Base-by-base conservation (phyloP, 2,888 invertebrate genomes). In the Trichogramma evanescens region DNA sequence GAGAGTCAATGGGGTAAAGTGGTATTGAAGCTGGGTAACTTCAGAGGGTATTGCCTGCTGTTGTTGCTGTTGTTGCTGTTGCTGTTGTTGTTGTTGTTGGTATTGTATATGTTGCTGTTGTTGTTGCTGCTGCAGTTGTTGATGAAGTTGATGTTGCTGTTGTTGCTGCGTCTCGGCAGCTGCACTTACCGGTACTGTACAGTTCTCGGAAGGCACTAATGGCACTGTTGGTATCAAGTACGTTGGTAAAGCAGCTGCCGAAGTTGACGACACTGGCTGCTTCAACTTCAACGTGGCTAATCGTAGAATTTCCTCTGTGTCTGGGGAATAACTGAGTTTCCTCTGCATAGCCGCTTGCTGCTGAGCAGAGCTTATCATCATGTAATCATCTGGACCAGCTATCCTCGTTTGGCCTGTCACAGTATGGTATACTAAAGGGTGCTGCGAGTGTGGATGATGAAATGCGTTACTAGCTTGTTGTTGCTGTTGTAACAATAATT, bases 271-370 rank as follows among this genome's bases (percentile, higher is more conserved):
- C 1, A 38, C 48, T 6, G 73, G 68, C 63, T 75, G 77, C 56
- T 74, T 74, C 49, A 77, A 65, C 62, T 76, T 77, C 61, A 76
- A 76, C 63, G 75, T 75, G 9, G 77, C 77, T 59, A 77, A 63
- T 50, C 75, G 72, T 59, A 77, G 67, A n/a, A 77, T 76, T 60
- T 77, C 77, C 26, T 77, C 77, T 2, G 76, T 77, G 59, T 77
- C 76, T 13, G 72, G 73, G 46, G 73, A 74, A 59, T 76, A 72
- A 57, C 70, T 76, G 13, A 74, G 62, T 58, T 71, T 69, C 50
- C 73, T 72, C 61, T 72, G 75, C 56, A 76, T 68, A 26, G 77
- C 74, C 51, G 75, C 73, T 57, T 74, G 72, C 42, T 76, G 73
- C 42, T 75, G 72, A 4, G 76, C 73, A 50, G 76, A 72, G 56